phyloP scores from a whole-genome alignment of 2,113 vertebrate genomes.

The Phycodurus eques region DNA sequence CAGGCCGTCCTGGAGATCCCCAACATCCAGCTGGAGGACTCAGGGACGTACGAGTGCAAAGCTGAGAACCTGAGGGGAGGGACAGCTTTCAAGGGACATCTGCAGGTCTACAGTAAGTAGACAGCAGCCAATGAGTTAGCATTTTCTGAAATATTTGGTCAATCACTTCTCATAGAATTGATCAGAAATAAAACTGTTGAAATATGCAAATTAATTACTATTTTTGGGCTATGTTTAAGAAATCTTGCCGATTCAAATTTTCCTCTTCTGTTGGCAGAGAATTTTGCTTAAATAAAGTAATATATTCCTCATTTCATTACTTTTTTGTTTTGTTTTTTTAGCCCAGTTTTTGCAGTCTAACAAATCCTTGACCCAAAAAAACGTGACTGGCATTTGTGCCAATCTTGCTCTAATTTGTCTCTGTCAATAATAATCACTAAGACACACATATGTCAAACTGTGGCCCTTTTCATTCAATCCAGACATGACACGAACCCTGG shows the following conservation, averaged over 20 bases:
- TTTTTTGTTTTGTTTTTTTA: background rate
- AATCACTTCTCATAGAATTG: no score
- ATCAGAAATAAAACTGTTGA: no score
- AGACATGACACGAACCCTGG: background rate
- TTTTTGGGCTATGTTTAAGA: no score
- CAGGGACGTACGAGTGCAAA: conserved; percentile 90
- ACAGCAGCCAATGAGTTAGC: background rate
- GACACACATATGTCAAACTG: background rate
- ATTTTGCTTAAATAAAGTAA: no score
- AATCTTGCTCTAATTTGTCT: background rate
- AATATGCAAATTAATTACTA: no score
- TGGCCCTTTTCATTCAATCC: background rate
- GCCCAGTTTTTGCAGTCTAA: background rate
- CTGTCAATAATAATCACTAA: background rate
- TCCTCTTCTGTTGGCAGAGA: no score
- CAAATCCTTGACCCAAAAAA: background rate
- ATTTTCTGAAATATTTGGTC: no score
- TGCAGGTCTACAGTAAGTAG: conserved; percentile 93
- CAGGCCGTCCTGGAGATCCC: conserved; percentile 96
- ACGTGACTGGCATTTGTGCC: background rate
- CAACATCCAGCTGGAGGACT: conserved; percentile 90
- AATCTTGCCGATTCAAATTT: no score
- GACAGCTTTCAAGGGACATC: conserved; percentile 90
- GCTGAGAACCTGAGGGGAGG: conserved; percentile 91
- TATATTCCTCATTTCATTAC: background rate